Evolutionary conservation across 2,113 vertebrate species (phyloP), one percentile per base, ranked within the genome.

Genomic region (Megaleporinus macrocephalus): DNA sequence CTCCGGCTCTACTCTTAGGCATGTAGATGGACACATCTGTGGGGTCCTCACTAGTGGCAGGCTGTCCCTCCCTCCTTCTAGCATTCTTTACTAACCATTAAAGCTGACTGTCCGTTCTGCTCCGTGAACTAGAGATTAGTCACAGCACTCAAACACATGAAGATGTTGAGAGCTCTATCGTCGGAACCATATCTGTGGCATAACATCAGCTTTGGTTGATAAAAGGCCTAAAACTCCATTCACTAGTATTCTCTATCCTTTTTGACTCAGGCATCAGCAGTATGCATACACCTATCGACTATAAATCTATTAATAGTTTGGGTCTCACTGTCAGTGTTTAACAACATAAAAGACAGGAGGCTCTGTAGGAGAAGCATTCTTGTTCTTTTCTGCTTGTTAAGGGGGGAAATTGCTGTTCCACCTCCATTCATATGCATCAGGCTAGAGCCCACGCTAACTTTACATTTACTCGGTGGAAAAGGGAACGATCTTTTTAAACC

Each of bases 21-120:
- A 76, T 11, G 57, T 82, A 65, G 84, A 83, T 84, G 33, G 91
- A 87, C 91, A 76, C 93, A 93, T 91, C 93, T 93, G 94, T 88
- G 93, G 90, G 89, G 90, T 92, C 83, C 61, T 90, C 84, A 92
- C 93, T 91, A 91, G 90, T 92, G 90, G 93, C 91, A 90, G 89
- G 78, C 66, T 22, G 26, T 55, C 47, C 44, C 92, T 93, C 92
- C 88, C 92, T 92, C 92, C 87, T 90, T 89, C 91, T 59, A 75
- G 88, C 74, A 92, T 94, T 94, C 92, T 94, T 94, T 93, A 93
- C 95, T 91, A 91, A 89, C 93, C 94, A 93, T 95, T 95, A 93
- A 94, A 59, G 70, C 47, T 55, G 74, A 53, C 79, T 81, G 71
- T 81, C 72, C 29, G 63, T 82, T 82, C 80, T 82, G 62, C 73